Conservation (phyloP, 2,113 vertebrate species). For the Trogon surrucura region DNA sequence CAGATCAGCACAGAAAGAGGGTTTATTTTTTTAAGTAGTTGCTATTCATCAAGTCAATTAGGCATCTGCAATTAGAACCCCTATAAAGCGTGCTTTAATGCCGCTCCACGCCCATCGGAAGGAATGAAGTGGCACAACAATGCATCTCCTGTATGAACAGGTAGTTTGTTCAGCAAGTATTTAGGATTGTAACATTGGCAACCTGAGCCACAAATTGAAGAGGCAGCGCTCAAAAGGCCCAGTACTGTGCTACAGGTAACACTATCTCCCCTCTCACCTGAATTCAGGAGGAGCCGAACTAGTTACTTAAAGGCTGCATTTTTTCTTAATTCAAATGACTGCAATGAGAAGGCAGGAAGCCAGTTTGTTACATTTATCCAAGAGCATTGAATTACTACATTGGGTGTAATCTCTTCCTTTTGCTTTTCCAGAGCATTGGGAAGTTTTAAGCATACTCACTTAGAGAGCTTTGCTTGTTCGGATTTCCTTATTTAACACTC, state of each 20-base stretch:
- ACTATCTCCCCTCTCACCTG: conserved; percentile 23
- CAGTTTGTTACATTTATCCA: not conserved
- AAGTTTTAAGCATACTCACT: not conserved
- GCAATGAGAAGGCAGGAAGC: conserved; percentile 34
- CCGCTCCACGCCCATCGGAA: conserved; percentile 79
- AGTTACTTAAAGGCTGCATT: conserved; percentile 19
- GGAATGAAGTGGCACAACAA: conserved; percentile 82
- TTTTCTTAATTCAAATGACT: conserved; percentile 25
- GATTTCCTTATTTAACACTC: not conserved
- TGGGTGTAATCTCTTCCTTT: not conserved
- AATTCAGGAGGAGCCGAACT: conserved; percentile 55
- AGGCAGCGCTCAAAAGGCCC: conserved; percentile 56
- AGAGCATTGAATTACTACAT: not conserved
- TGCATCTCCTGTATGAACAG: conserved; percentile 82
- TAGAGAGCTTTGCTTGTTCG: not conserved
- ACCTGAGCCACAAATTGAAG: conserved; percentile 67
- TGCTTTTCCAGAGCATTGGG: not conserved
- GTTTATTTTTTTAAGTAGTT: conserved; percentile 69
- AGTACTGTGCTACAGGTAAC: conserved; percentile 63
- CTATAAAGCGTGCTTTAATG: conserved; percentile 81
- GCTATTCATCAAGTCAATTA: conserved; percentile 81
- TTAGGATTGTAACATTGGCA: conserved; percentile 76
- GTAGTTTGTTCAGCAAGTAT: conserved; percentile 74
- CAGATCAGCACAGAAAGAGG: conserved; percentile 67
- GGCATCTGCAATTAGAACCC: conserved; percentile 80